Evolutionary conservation across 2,888 invertebrate species (phyloP).

Genomic region (Plebejus anna): DNA sequence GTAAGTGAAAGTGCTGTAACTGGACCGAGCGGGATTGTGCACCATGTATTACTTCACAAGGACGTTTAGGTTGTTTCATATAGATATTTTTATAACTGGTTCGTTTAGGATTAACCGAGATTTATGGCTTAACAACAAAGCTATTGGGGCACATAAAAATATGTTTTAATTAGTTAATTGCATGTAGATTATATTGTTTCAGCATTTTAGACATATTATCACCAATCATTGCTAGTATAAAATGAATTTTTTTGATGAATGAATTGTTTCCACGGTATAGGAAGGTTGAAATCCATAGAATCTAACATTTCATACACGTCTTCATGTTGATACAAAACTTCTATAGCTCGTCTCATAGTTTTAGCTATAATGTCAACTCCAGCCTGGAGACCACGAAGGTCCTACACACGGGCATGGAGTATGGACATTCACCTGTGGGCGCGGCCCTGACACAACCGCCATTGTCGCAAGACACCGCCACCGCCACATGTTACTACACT

Average conservation of each 20-base stretch:
- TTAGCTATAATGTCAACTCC: neutral
- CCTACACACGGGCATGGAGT: neutral
- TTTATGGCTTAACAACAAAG: neutral
- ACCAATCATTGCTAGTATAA: no score
- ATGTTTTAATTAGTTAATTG: neutral
- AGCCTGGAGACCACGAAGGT: neutral
- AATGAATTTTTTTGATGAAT: no score
- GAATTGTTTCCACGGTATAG: neutral
- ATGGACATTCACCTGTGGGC: slow-evolving; percentile 61
- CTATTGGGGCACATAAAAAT: neutral
- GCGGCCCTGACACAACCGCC: slow-evolving; percentile 66
- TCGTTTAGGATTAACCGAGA: slow-evolving; percentile 1
- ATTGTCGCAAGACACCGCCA: slow-evolving; percentile 60
- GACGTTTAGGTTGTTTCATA: slow-evolving; percentile 56
- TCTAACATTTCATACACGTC: neutral
- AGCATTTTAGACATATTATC: no score
- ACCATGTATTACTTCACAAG: slow-evolving; percentile 62
- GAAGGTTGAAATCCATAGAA: neutral
- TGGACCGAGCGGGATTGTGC: slow-evolving; percentile 67
- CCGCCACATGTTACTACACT: slow-evolving; percentile 31
- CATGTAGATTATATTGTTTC: neutral
- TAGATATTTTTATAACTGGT: slow-evolving; percentile 32
- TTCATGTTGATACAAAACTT: no score
- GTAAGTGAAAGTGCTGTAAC: slow-evolving; percentile 74
- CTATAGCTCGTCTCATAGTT: no score